A percentile compares a stretch with the other conserved stretches of the same genome.
Evolutionary conservation across 92 coral and sea anemone species (phyloP).

Genomic region (Porites evermanni): DNA sequence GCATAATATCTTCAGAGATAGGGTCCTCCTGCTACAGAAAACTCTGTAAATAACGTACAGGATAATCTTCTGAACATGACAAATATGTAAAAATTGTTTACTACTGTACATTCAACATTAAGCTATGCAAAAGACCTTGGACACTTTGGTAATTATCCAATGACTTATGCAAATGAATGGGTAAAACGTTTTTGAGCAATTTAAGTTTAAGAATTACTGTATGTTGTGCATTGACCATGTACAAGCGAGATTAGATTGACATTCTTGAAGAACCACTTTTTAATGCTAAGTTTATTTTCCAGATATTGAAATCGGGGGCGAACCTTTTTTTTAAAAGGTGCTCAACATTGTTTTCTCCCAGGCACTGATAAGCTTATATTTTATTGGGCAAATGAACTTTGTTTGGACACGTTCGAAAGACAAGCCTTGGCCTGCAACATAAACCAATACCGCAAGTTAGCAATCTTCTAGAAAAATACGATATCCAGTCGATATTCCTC

Average conservation of each 20-base stretch:
- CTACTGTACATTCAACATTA: background rate
- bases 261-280: background rate
- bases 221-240: background rate
- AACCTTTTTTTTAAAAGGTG: background rate
- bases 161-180: slow-evolving; percentile 1
- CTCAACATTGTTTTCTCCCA: slow-evolving; percentile 15
- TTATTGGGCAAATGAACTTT: background rate
- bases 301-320: background rate
- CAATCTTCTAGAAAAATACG: slow-evolving; percentile 1
- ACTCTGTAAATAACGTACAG: background rate
- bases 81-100: background rate
- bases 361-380: no score
- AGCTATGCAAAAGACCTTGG: background rate
- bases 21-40: background rate
- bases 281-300: background rate
- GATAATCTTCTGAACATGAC: background rate
- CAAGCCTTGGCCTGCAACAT: slow-evolving; percentile 30
- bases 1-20: background rate
- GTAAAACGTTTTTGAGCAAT: no score
- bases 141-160: background rate
- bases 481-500: background rate
- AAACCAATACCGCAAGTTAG: slow-evolving; percentile 20
- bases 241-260: background rate
- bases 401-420: slow-evolving; percentile 32
- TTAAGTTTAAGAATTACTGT: background rate